A percentile compares a stretch with the other conserved stretches of the same genome.
Evolutionary conservation across 2,888 invertebrate species (phyloP).

Genomic region (Oeneis ivallda): DNA sequence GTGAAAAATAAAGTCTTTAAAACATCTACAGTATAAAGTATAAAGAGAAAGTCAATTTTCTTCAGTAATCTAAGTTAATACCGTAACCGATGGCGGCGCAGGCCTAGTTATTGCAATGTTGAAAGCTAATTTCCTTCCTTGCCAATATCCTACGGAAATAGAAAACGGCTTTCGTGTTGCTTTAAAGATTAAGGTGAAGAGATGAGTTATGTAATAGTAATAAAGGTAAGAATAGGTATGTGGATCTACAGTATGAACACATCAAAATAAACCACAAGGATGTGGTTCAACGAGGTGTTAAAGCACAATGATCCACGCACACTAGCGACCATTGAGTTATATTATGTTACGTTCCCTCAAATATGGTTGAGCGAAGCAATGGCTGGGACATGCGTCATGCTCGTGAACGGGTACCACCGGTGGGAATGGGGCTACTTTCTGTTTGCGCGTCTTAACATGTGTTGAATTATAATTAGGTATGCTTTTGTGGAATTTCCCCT

Average conservation of each 20-base stretch:
- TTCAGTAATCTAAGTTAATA: conserved; percentile 23
- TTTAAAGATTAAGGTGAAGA: conserved; percentile 9
- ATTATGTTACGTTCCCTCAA: too few relatives aligned
- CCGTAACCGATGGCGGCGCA: conserved; percentile 14
- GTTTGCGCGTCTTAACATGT: too few relatives aligned
- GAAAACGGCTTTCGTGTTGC: conserved; percentile 31
- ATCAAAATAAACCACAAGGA: too few relatives aligned
- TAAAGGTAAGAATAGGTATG: background rate
- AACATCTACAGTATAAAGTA: background rate
- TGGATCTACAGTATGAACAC: background rate
- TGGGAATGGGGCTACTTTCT: too few relatives aligned
- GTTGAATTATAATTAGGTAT: too few relatives aligned
- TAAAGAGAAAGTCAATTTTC: conserved; percentile 16
- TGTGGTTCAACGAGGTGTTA: too few relatives aligned
- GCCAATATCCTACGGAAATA: conserved; percentile 39
- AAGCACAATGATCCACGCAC: too few relatives aligned
- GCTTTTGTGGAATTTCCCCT: too few relatives aligned
- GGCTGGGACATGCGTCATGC: too few relatives aligned
- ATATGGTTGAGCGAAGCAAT: too few relatives aligned
- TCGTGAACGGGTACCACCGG: too few relatives aligned
- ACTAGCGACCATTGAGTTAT: too few relatives aligned
- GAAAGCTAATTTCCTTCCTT: conserved; percentile 37
- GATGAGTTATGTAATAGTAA: background rate
- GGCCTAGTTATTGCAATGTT: conserved; percentile 29
- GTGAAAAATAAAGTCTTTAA: background rate